phyloP scores from a whole-genome alignment of 2,113 vertebrate species.

The Scomber scombrus region DNA sequence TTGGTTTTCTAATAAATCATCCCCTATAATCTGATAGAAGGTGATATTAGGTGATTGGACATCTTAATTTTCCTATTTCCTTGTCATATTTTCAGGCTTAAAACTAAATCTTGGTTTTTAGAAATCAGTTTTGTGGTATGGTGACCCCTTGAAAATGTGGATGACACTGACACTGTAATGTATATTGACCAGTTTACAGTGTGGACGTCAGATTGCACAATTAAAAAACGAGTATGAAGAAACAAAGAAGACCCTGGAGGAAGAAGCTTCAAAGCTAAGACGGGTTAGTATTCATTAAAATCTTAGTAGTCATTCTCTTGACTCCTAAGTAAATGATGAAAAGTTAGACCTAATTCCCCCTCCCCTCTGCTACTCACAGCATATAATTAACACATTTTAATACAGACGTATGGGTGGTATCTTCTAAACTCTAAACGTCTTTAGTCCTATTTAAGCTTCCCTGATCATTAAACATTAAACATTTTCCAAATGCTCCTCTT shows the following conservation, averaged over 20 bases:
- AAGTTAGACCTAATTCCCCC: background rate
- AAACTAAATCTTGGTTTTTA: too few species aligned
- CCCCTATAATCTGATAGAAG: background rate
- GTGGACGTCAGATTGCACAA: constrained; percentile 94
- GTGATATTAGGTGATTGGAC: background rate
- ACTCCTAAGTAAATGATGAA: background rate
- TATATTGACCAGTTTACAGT: constrained; percentile 91
- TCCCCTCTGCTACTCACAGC: background rate
- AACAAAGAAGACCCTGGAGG: constrained; percentile 87
- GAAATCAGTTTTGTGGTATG: background rate
- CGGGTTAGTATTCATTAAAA: constrained; percentile 62
- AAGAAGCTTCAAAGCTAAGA: constrained; percentile 73
- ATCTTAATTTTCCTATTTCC: background rate
- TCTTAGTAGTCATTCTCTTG: background rate
- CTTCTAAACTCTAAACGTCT: background rate
- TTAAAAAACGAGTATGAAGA: constrained; percentile 94
- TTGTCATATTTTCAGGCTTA: background rate
- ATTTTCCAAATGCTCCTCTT: background rate
- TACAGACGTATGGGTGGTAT: background rate
- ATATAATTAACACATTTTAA: background rate
- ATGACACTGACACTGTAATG: constrained; percentile 7
- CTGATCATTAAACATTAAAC: background rate
- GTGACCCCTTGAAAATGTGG: background rate
- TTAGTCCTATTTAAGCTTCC: background rate
- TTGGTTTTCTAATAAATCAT: background rate